phyloP scores from a whole-genome alignment of 2,113 vertebrate genomes.

The Gymnorhina tibicen region DNA sequence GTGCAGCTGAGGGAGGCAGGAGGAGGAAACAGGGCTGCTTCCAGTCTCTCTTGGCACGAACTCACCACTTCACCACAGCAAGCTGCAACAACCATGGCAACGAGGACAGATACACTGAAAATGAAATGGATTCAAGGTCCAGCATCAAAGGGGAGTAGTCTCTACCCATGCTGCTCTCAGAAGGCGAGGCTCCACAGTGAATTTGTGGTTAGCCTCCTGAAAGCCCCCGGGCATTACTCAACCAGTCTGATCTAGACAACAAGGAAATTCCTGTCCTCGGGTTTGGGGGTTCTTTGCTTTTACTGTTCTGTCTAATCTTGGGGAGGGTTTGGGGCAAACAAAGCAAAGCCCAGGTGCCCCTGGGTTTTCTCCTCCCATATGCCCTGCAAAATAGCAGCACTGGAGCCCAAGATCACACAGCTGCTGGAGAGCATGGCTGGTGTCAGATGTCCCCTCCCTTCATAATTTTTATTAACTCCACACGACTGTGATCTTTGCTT shows the following conservation, averaged over 20 bases:
- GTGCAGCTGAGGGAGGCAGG: background rate
- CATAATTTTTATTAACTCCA: background rate
- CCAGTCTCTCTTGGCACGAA: background rate
- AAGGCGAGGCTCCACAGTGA: background rate
- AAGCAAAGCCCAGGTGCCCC: background rate
- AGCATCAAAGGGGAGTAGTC: background rate
- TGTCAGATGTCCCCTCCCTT: background rate
- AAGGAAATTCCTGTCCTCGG: background rate
- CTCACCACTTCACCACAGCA: background rate
- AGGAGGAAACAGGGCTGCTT: background rate
- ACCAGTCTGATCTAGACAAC: background rate
- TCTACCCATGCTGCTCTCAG: background rate
- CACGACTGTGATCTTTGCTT: background rate
- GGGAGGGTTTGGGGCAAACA: background rate
- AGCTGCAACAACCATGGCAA: background rate
- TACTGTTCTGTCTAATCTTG: background rate
- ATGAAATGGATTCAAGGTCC: background rate
- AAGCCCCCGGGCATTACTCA: background rate
- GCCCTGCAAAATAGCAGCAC: background rate
- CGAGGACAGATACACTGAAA: background rate
- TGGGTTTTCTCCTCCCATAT: background rate
- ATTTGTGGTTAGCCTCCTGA: background rate
- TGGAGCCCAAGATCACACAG: background rate
- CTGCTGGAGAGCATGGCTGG: background rate
- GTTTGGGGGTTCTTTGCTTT: background rate